Evolutionary conservation across 2,797 vertebrate genomes (phyloP), one percentile per base, ranked within the genome.

Genomic region (Lutjanus argentimaculatus): DNA sequence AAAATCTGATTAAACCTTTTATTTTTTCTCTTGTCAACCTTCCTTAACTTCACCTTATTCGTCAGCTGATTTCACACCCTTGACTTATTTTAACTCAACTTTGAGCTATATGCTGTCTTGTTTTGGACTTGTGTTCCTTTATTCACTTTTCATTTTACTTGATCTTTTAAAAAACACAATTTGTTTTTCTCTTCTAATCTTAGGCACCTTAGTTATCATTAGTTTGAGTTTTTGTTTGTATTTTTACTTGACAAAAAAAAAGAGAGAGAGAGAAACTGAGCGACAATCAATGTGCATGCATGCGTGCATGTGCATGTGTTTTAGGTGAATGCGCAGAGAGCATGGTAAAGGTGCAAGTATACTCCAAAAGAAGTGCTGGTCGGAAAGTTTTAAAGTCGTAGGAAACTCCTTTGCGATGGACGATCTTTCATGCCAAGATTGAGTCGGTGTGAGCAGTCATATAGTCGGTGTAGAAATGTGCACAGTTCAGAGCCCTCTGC

Each of bases 301-400:
- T 89, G 90, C 82, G 19, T 83, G 94, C 93, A 94, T 93, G 93
- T 91, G 93, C 92, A 94, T 92, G 93, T 75, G 87, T 87, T 88
- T 77, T 36, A 85, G 85, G 59, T 82, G 91, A 94, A 93, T 92
- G 92, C 70, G 70, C 89, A 80, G 85, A 88, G 85, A 85, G 92
- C 92, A 93, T 92, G 93, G 89, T 85, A 55, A 85, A 80, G 77
- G 88, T 88, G 76, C 69, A 83, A 51, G 87, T 92, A 90, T 91
- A 88, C 88, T 93, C 87, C 88, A 91, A 91, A 91, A 87, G 83
- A 88, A 79, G 59, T 70, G 66, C 75, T 63, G 75, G 71, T 89
- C 68, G n/a, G 9, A 84, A 74, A 53, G 25, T 70, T n/a, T 59
- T 25, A 79, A 76, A 72, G n/a, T 49, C n/a, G 7, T 6, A 56